A percentile compares a stretch with the other conserved stretches of the same genome.
Conservation (phyloP, 2,888 invertebrate genomes). For the Himalopsyche kuldschensis region DNA sequence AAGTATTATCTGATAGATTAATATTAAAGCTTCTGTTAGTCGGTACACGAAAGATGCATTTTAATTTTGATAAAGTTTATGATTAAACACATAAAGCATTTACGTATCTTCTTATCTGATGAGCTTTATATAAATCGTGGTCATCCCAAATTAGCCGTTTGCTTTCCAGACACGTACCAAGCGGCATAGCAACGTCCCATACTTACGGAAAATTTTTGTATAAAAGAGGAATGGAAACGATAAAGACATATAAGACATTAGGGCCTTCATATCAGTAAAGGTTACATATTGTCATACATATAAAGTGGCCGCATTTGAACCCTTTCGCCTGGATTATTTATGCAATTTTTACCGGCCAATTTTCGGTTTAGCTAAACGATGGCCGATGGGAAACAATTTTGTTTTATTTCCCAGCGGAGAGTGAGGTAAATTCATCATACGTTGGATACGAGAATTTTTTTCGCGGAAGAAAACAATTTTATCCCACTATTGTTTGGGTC, state of each 20-base stretch:
- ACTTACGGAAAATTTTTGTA: slow-evolving; percentile 38
- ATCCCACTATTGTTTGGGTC: too few species aligned
- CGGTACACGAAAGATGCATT: background rate
- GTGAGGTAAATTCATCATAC: background rate
- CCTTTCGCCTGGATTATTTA: slow-evolving; percentile 27
- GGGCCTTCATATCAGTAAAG: slow-evolving; percentile 36
- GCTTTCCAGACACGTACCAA: slow-evolving; percentile 18
- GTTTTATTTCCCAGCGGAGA: background rate
- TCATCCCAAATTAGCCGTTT: slow-evolving; percentile 25
- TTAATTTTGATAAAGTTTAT: background rate
- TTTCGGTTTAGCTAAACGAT: background rate
- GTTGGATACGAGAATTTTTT: background rate
- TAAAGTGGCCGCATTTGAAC: slow-evolving; percentile 38
- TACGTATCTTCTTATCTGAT: background rate
- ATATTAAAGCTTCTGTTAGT: background rate
- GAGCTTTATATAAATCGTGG: slow-evolving; percentile 8
- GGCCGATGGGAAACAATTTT: background rate
- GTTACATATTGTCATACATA: slow-evolving; percentile 41
- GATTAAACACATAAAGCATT: background rate
- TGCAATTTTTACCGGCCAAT: slow-evolving; percentile 16
- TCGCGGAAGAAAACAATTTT: too few species aligned
- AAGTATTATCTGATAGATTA: too few species aligned
- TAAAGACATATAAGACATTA: slow-evolving; percentile 39
- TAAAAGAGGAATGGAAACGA: slow-evolving; percentile 38
- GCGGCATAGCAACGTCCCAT: slow-evolving; percentile 14